Conservation (phyloP, 2,113 vertebrate genomes). For the Gavia stellata region DNA sequence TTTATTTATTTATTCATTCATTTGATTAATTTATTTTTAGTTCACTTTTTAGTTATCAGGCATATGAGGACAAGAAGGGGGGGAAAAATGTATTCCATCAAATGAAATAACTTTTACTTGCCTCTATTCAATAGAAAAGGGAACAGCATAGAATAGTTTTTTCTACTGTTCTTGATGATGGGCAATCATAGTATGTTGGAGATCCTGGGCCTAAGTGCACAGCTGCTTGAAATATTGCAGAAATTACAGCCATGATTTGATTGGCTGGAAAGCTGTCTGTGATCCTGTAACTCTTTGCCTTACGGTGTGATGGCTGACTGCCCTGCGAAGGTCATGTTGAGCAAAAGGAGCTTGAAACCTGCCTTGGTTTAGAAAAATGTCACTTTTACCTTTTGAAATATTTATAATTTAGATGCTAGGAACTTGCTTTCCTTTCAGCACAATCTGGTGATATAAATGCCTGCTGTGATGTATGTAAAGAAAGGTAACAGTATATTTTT, state of each 20-base stretch:
- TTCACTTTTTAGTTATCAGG: not conserved
- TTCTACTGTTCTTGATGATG: not conserved
- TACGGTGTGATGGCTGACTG: not conserved
- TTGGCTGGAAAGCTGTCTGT: not conserved
- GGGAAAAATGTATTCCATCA: not conserved
- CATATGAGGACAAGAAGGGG: not conserved
- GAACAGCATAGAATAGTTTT: not conserved
- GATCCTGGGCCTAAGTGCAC: not conserved
- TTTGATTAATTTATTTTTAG: not conserved
- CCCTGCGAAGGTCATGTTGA: not conserved
- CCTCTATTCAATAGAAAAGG: not conserved
- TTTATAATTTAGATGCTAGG: not conserved
- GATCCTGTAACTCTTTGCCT: not conserved
- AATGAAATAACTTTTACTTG: not conserved
- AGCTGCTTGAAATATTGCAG: not conserved
- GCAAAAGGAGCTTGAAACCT: slow-evolving; percentile 7
- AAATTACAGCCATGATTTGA: not conserved
- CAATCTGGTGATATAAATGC: not conserved
- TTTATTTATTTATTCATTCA: not conserved
- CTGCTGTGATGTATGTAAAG: not conserved
- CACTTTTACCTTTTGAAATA: not conserved
- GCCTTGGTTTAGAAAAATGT: not conserved
- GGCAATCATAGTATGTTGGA: not conserved
- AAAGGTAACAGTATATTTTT: not conserved
- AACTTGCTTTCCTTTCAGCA: not conserved